phyloP scores from a whole-genome alignment of 37 sponge, comb jelly and placozoan genomes.

The Lycopodina hypogea region DNA sequence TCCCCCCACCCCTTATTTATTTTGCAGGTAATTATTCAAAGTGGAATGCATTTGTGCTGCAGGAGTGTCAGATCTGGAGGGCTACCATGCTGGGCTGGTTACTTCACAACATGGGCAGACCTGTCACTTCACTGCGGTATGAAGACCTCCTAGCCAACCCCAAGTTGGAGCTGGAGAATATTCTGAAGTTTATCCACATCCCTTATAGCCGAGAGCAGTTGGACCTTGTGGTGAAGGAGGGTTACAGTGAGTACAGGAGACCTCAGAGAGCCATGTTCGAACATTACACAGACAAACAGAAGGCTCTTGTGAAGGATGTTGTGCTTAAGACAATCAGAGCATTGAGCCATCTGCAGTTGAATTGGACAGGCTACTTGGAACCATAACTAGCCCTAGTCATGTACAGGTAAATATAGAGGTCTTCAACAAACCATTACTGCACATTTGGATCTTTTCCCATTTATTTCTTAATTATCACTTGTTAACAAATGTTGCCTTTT shows the following conservation, averaged over 20 bases:
- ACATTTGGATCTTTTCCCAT: no score
- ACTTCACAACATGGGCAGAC: constrained; percentile 17
- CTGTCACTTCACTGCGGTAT: constrained; percentile 34
- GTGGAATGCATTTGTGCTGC: constrained; percentile 29
- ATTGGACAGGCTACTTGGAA: background rate
- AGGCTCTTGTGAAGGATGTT: background rate
- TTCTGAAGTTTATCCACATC: constrained; percentile 30
- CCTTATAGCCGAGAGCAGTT: constrained; percentile 25
- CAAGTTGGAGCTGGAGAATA: background rate
- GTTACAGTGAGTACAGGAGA: constrained; percentile 28
- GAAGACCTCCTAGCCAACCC: constrained; percentile 18
- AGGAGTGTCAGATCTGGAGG: constrained; percentile 14
- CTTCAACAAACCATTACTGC: no score
- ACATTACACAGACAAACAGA: constrained; percentile 35
- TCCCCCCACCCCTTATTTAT: no score
- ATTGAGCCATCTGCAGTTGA: background rate
- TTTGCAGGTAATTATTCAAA: constrained; percentile 11
- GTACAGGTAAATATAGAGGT: no score
- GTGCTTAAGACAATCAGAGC: background rate
- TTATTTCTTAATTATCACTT: no score
- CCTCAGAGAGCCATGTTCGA: constrained; percentile 1
- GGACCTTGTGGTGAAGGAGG: constrained; percentile 7
- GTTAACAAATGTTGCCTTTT: no score
- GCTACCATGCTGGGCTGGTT: constrained; percentile 26
- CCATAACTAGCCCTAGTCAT: background rate